Conservation (phyloP, 2,113 vertebrate species). For the Ardeotis arabs region DNA sequence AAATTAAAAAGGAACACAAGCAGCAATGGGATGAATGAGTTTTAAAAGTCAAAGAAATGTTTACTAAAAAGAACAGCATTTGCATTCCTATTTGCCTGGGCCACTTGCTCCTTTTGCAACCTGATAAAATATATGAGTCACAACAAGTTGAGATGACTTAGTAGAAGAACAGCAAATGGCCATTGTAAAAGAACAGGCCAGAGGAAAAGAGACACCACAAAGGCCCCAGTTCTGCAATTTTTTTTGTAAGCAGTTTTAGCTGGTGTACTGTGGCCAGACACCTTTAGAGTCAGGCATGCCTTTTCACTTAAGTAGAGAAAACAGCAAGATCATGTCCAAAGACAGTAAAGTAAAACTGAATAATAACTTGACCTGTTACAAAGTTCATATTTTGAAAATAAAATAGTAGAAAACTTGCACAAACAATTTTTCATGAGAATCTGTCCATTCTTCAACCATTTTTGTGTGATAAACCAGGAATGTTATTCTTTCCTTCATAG, state of each 20-base stretch:
- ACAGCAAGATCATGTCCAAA: neutral
- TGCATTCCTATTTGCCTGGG: neutral
- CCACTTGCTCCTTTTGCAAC: neutral
- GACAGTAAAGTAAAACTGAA: neutral
- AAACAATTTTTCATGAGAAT: neutral
- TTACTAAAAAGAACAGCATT: neutral
- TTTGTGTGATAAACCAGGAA: neutral
- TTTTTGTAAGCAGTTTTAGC: slow-evolving; percentile 7
- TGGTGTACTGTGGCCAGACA: neutral
- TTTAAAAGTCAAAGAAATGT: neutral
- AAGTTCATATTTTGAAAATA: neutral
- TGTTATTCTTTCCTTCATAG: neutral
- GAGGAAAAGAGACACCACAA: neutral
- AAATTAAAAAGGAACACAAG: neutral
- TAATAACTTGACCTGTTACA: neutral
- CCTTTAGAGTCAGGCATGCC: neutral
- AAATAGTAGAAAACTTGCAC: neutral
- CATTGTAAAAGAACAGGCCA: slow-evolving; percentile 45
- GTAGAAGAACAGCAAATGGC: slow-evolving; percentile 48
- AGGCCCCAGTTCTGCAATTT: neutral
- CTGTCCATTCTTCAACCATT: neutral
- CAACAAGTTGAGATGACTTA: slow-evolving; percentile 12
- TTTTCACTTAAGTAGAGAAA: neutral
- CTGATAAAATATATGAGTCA: slow-evolving; percentile 36
- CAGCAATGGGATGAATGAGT: neutral